Conservation (phyloP, 2,797 vertebrate genomes). For the Cichlasoma orientale region DNA sequence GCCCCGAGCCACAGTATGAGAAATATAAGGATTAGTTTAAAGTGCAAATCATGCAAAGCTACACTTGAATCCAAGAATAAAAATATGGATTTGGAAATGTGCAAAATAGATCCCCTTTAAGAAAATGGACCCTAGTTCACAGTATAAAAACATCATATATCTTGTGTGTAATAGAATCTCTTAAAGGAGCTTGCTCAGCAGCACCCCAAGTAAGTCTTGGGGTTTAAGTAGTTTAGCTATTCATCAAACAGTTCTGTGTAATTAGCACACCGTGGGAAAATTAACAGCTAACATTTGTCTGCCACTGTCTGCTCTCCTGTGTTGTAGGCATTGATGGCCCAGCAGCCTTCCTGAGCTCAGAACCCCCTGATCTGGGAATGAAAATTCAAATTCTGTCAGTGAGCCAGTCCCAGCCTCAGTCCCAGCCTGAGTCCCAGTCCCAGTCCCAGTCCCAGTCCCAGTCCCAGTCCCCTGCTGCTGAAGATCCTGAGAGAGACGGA, state of each 20-base stretch:
- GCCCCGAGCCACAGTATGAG: neutral
- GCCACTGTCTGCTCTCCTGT: neutral
- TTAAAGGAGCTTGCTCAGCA: neutral
- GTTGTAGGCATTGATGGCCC: slow-evolving; percentile 90
- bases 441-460: slow-evolving; percentile 31
- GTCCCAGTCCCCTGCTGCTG: slow-evolving; percentile 71
- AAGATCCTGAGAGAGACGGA: slow-evolving; percentile 75
- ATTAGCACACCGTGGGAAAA: neutral
- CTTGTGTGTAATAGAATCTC: neutral
- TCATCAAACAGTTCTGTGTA: neutral
- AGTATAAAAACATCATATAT: neutral
- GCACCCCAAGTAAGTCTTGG: neutral
- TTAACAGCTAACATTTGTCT: neutral
- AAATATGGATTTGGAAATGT: neutral
- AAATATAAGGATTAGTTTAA: neutral
- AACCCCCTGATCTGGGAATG: slow-evolving; percentile 78
- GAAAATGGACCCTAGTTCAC: neutral
- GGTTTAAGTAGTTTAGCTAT: neutral
- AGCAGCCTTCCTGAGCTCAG: slow-evolving; percentile 85
- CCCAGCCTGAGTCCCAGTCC: slow-evolving; percentile 55
- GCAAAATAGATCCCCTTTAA: neutral
- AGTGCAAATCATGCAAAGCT: neutral
- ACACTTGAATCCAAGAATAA: neutral
- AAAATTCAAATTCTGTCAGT: slow-evolving; percentile 84
- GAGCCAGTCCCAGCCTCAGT: slow-evolving; percentile 68